Base-by-base conservation (phyloP, 2,888 invertebrate genomes). In the Arctia plantaginis region DNA sequence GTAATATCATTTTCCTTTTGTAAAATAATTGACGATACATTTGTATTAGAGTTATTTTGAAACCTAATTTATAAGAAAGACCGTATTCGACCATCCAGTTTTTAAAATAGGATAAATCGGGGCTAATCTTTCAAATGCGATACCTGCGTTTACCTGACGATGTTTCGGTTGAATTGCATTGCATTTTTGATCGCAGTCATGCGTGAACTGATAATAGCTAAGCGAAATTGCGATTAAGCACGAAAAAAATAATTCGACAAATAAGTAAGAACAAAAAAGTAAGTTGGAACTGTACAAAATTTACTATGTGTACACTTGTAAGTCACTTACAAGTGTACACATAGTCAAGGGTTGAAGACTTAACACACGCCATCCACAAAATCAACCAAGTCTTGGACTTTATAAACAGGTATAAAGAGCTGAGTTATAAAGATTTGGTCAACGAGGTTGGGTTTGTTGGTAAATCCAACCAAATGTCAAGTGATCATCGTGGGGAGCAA, bases 1-100 rank as follows among this genome's bases (percentile, higher is more conserved):
- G 64, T 27, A 51, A 73, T 73, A 69, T 69, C 64, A 13, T 73
- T 73, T 51, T 64, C 20, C 44, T 68, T 64, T 67, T 35, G 35
- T 51, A 69, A 65, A 69, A 51, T 68, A 64, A 64, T 69, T 41
- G 39, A 72, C 67, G 55, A 44, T 35, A 33, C 64, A 44, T 69
- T 69, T n/a, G 18, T 64, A 27, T 55, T 68, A n/a, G 33, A 35
- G 20, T 51, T 35, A 20, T 69, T n/a, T 55, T 55, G 15, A 51
- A 35, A 51, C 23, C 15, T n/a, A 13, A 55, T 51, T 69, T n/a
- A n/a, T 8, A 35, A 69, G 8, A 20, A 27, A 30, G 44, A 10
- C 10, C n/a, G 47, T 33, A 23, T 33, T 68, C 15, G 13, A 4
- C 27, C 12, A 7, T 59, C 12, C 4, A 0, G 4, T 59, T 59